These are phyloP conservation scores for Mystacides longicornis DNA, from an alignment of 2,888 invertebrate genomes.

Conservation along the genomic window DNA sequence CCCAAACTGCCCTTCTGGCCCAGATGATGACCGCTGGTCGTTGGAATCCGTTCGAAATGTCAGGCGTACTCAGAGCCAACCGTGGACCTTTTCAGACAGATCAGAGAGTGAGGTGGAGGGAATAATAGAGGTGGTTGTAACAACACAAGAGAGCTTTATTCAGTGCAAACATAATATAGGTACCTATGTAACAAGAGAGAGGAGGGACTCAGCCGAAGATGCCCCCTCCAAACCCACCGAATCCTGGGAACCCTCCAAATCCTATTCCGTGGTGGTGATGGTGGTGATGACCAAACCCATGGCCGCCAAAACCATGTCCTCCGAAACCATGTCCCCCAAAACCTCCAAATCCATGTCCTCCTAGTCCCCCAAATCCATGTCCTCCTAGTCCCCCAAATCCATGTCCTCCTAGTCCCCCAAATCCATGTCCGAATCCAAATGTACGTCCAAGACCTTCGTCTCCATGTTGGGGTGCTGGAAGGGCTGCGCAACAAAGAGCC, in stretches of 20 bases:
- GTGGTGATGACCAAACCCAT: conserved; percentile 1
- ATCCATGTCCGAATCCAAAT: conserved; percentile 1
- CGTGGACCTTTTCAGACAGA: no score
- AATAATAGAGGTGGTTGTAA: no score
- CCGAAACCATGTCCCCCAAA: conserved; percentile 8
- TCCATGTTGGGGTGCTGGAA: background rate
- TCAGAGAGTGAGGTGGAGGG: no score
- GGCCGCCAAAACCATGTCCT: conserved; percentile 8
- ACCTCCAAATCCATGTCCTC: conserved; percentile 8
- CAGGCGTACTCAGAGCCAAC: no score
- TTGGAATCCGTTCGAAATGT: no score
- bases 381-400: conserved; percentile 8
- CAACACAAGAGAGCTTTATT: no score
- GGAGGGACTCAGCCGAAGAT: no score
- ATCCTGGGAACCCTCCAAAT: background rate
- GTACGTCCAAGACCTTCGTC: background rate
- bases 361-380: conserved; percentile 5
- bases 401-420: conserved; percentile 6
- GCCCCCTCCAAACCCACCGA: background rate
- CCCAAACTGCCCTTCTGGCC: no score
- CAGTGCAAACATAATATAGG: no score
- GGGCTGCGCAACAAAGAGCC: no score
- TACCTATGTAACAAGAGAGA: no score
- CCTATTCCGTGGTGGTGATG: background rate
- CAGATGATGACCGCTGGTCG: no score